Evolutionary conservation across 23 tunicate species (phyloP).

Genomic region (Clavelina lepadiformis): DNA sequence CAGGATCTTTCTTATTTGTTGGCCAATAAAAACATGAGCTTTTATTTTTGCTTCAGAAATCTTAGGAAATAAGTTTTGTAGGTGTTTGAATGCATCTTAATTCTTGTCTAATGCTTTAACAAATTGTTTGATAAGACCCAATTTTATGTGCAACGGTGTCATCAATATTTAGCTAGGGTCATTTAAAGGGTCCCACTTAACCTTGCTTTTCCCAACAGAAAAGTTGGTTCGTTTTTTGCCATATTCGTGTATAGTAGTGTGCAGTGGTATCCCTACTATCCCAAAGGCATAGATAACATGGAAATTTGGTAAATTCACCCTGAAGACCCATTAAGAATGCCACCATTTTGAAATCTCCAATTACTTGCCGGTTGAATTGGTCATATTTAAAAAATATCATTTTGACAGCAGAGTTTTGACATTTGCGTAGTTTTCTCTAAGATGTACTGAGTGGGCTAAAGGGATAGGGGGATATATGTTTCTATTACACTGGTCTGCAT

Average conservation of each 20-base stretch:
- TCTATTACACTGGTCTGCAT: no score
- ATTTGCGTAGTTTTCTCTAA: constrained; percentile 10
- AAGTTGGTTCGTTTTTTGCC: constrained; percentile 23
- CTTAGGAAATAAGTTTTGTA: constrained; percentile 12
- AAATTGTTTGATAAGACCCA: constrained; percentile 22
- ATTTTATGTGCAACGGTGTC: constrained; percentile 25
- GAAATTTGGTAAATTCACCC: constrained; percentile 17
- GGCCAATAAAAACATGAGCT: constrained; percentile 13
- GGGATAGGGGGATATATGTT: constrained; percentile 17
- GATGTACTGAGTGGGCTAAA: constrained; percentile 21
- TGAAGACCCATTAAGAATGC: constrained; percentile 18
- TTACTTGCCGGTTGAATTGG: constrained; percentile 1
- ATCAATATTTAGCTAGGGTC: constrained; percentile 21
- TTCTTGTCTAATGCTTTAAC: constrained; percentile 19
- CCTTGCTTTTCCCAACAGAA: constrained; percentile 24
- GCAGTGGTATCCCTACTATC: constrained; percentile 10
- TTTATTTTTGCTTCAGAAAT: constrained; percentile 31
- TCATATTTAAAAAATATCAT: neutral
- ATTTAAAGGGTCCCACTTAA: constrained; percentile 14
- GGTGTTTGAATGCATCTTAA: constrained; percentile 17
- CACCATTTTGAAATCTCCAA: constrained; percentile 22
- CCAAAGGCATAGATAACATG: constrained; percentile 25
- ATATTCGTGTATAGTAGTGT: constrained; percentile 18
- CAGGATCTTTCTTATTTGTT: constrained; percentile 9
- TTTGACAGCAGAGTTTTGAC: neutral